Evolutionary conservation across 2,888 invertebrate genomes (phyloP), one percentile per base, ranked within the genome.

Genomic region (Epinotia brunnichana): DNA sequence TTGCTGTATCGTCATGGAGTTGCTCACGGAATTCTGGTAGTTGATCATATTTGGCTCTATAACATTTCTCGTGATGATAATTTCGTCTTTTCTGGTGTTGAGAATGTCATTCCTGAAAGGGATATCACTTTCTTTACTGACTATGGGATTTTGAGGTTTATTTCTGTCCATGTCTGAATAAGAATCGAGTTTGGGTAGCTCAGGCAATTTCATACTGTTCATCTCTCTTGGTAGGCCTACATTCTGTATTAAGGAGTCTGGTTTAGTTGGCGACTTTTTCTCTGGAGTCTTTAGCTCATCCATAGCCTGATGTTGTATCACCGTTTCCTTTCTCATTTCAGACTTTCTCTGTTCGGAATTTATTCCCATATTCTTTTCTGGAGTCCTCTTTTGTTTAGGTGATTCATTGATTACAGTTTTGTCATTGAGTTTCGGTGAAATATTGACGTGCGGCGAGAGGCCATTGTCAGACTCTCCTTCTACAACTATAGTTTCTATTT

Each of bases 1-100:
- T 57, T 91, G 90, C 68, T 91, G 92, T 77, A 93, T 90, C 10
- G 91, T 90, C 90, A 93, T 91, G 0, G 92, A 89, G 74, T 89
- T 91, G 35, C 83, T 83, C 21, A 91, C 87, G 9, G 90, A 83
- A 51, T 83, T 85, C 74, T 88, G 90, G 79, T 87, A 91, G 56
- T 82, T 87, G 21, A 87, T 90, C 77, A 91, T 80, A 11, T 85
- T 84, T 1, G 88, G 84, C 61, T 93, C 92, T 17, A 90, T 85
- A 9, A 90, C 80, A 78, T 87, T 91, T 74, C 92, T 87, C 10
- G 90, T 89, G 64, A 92, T 87, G 24, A 90, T 85, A 19, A 90
- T 87, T 77, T 93, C 92, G 76, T 92, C 92, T 81, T 92, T 92
- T 73, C 90, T 85, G 7, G 81, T 80, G 59, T 79, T 84, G 67